These are phyloP conservation scores for Micropoecilia bifurca DNA, from an alignment of 2,797 vertebrate species.

Conservation along the genomic window DNA sequence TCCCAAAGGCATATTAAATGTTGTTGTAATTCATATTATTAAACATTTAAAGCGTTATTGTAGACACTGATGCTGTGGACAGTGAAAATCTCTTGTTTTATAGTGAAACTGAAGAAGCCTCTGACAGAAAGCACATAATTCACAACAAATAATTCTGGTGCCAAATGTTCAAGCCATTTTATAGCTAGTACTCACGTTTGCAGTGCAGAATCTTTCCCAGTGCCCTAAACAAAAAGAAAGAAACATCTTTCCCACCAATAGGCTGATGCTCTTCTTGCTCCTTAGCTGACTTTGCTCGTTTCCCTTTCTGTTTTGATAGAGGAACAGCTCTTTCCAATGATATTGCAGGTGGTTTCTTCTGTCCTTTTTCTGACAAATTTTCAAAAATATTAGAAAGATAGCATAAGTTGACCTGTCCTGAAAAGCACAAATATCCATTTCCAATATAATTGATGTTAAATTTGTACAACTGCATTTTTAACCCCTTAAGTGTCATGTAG, in stretches of 20 bases:
- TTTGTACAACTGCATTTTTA: background rate
- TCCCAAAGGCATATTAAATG: background rate
- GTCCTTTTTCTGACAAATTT: constrained; percentile 73
- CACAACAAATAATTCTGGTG: background rate
- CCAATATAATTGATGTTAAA: background rate
- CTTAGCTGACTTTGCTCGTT: constrained; percentile 65
- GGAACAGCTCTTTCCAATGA: constrained; percentile 64
- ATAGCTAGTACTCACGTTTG: constrained; percentile 87
- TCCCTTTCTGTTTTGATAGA: constrained; percentile 77
- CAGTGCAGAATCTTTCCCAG: constrained; percentile 95
- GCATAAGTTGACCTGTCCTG: background rate
- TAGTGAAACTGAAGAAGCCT: background rate
- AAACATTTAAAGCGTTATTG: background rate
- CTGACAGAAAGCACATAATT: background rate
- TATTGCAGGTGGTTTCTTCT: constrained; percentile 63
- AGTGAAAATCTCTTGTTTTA: background rate
- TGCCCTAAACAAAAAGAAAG: constrained; percentile 95
- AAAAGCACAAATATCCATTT: background rate
- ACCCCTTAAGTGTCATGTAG: background rate
- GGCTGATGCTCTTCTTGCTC: constrained; percentile 77
- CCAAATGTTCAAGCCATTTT: background rate
- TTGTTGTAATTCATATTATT: background rate
- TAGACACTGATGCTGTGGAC: background rate
- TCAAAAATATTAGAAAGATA: constrained; percentile 56
- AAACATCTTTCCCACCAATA: constrained; percentile 91